Evolutionary conservation across 1,140 invertebrate genomes (phyloP), one percentile per base, ranked within the genome.

Genomic region (Charaxes varanes): DNA sequence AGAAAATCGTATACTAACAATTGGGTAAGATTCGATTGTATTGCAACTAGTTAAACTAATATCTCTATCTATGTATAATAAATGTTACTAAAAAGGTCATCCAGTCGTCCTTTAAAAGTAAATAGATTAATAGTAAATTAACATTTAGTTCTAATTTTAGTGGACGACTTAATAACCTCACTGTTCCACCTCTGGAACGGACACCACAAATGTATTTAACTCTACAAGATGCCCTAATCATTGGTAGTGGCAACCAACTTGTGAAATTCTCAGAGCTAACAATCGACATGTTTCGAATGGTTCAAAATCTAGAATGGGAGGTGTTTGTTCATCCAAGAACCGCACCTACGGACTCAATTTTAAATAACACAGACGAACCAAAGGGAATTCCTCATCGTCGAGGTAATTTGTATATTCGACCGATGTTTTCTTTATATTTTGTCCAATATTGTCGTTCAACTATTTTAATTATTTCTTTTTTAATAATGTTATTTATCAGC

Each of bases 191-290:
- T 7, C 88, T 96, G 51, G 95, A 97, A 79, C 91, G 94, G 68
- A 91, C 92, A 16, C 89, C 92, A 52, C 89, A 90, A 63, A 95
- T 95, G 93, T 92, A 90, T 65, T 86, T 97, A 36, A 91, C 91
- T 21, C 86, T 98, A 10, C 95, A 97, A 86, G 97, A 99, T 87
- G 96, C 97, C 51, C 86, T 98, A 15, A 97, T 99, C 49, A 91
- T 99, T 32, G 97, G 97, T 22, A 97, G 96, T 71, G 94, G 93
- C 61, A 90, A 91, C 56, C 94, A 97, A 70, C 96, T 98, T 88
- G 94, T 97, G n/a, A 98, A 98, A 83, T 98, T 98, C 85, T 97
- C 95, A 55, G 97, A 98, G 82, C 85, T 99, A 37, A 98, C 97
- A 10, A 92, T 99, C 86, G 97, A 99, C 83, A 99, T 99, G 97